These are phyloP conservation scores for Danaus plexippus DNA, from an alignment of 1,140 invertebrate genomes.

Conservation along the genomic window DNA sequence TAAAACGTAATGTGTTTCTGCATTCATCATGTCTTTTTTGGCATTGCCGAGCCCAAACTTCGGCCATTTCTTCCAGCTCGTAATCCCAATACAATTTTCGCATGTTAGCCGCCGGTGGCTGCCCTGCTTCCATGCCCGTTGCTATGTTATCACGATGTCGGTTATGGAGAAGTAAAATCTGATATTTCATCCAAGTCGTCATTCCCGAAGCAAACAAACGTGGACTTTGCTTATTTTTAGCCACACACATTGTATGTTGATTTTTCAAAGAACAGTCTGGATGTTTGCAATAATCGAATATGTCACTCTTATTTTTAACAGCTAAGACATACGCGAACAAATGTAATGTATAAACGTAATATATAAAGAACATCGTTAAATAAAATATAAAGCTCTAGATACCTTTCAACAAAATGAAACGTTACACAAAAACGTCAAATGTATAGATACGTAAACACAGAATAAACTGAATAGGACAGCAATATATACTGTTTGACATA, in stretches of 20 bases:
- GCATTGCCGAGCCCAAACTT: conserved; percentile 58
- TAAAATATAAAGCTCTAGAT: too few relatives aligned
- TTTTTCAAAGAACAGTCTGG: conserved; percentile 56
- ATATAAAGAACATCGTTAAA: too few relatives aligned
- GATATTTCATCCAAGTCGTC: conserved; percentile 62
- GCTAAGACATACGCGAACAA: too few relatives aligned
- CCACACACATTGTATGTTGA: conserved; percentile 55
- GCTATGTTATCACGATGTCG: conserved; percentile 60
- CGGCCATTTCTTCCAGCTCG: conserved; percentile 57
- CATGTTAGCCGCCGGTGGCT: conserved; percentile 61
- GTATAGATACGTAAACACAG: too few relatives aligned
- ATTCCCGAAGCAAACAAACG: conserved; percentile 55
- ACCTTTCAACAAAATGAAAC: too few relatives aligned
- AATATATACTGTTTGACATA: too few relatives aligned
- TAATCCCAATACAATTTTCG: conserved; percentile 65
- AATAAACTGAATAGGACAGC: too few relatives aligned
- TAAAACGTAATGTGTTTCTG: conserved; percentile 56
- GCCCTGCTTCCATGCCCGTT: conserved; percentile 55
- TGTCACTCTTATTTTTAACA: conserved; percentile 7
- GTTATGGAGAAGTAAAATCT: conserved; percentile 54
- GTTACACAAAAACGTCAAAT: too few relatives aligned
- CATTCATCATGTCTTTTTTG: conserved; percentile 62
- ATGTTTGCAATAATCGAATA: conserved; percentile 47
- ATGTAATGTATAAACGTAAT: too few relatives aligned
- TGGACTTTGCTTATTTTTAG: conserved; percentile 41